Conservation (phyloP, 2,797 vertebrate species). For the Neopelma chrysocephalum region DNA sequence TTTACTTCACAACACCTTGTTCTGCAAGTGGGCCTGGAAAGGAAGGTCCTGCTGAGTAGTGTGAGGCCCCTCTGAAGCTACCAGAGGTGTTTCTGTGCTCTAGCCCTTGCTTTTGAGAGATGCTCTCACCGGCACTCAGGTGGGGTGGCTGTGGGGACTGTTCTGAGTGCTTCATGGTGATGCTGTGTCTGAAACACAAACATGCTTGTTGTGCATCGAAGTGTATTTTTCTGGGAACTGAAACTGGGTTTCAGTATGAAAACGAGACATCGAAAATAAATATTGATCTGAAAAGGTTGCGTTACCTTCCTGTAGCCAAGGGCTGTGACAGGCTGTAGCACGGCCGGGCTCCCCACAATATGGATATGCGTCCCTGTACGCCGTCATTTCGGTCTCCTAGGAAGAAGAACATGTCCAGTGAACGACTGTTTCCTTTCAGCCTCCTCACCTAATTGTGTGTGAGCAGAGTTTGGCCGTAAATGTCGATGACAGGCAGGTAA, state of each 20-base stretch:
- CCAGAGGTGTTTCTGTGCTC: background rate
- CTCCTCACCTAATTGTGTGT: rapidly evolving
- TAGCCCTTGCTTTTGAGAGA: background rate
- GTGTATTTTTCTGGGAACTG: background rate
- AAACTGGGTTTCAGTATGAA: background rate
- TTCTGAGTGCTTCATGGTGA: rapidly evolving
- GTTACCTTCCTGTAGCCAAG: rapidly evolving
- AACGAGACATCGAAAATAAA: background rate
- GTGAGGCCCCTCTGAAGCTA: rapidly evolving
- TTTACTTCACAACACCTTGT: background rate
- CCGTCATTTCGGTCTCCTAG: background rate
- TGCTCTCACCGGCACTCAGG: background rate
- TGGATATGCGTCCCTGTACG: rapidly evolving
- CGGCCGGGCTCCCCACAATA: background rate
- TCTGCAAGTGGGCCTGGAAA: background rate
- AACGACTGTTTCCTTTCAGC: background rate
- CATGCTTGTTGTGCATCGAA: no score
- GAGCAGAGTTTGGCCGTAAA: rapidly evolving
- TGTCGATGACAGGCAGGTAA: rapidly evolving
- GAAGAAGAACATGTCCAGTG: rapidly evolving
- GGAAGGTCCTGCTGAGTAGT: background rate
- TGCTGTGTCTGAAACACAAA: background rate
- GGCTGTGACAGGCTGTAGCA: rapidly evolving
- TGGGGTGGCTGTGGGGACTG: background rate
- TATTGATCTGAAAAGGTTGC: rapidly evolving